Evolutionary conservation across 2,113 vertebrate genomes (phyloP).

Genomic region (Micromys minutus): DNA sequence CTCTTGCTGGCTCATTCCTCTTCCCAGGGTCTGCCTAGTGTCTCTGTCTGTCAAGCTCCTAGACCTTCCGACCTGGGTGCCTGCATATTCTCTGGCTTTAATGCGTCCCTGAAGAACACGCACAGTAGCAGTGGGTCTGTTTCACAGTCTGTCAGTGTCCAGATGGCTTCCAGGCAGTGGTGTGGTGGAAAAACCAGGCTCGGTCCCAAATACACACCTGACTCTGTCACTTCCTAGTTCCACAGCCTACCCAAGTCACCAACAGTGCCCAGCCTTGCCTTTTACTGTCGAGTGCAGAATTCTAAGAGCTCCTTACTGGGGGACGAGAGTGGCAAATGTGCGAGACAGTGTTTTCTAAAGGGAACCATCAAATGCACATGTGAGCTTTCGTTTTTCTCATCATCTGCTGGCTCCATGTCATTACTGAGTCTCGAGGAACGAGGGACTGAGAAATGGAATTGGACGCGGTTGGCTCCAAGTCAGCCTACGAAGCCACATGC

Average conservation of each 20-base stretch:
- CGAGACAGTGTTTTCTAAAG: background rate
- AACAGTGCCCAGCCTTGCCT: background rate
- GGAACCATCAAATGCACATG: background rate
- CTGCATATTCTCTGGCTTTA: background rate
- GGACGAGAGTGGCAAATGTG: background rate
- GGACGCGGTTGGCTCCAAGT: background rate
- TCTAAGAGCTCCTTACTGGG: background rate
- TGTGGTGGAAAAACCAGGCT: slow-evolving; percentile 36
- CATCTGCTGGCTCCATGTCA: slow-evolving; percentile 35
- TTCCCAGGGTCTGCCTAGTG: background rate
- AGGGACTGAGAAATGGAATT: slow-evolving; percentile 49
- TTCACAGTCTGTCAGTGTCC: slow-evolving; percentile 43
- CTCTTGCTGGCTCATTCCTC: background rate
- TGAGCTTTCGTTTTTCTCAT: background rate
- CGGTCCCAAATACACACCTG: slow-evolving; percentile 34
- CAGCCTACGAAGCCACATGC: slow-evolving; percentile 17
- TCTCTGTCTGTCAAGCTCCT: background rate
- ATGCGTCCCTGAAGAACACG: background rate
- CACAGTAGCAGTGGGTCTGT: background rate
- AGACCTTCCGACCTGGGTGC: background rate
- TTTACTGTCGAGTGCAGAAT: background rate
- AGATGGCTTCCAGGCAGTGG: slow-evolving; percentile 49
- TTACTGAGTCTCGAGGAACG: too few relatives aligned
- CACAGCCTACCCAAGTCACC: background rate
- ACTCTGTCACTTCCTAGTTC: slow-evolving; percentile 41